Percentiles rank a stretch among this genome's conserved stretches.
These are phyloP conservation scores for Campoletis raptor DNA, from an alignment of 2,888 invertebrate genomes.

Conservation along the genomic window DNA sequence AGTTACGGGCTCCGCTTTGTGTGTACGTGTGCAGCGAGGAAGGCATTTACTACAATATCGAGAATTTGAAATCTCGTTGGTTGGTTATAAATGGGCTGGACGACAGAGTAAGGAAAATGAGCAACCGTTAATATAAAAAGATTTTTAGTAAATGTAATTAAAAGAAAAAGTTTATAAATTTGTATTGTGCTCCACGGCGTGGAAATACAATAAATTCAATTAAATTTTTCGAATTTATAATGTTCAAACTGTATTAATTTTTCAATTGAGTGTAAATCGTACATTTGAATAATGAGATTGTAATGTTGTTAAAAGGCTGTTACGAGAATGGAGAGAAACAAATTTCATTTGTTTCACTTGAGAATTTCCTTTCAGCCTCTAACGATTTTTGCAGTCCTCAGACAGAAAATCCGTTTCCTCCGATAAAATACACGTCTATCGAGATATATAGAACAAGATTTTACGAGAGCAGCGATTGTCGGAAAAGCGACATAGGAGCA, in stretches of 20 bases:
- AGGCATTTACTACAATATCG: constrained; percentile 27
- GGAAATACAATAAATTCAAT: background rate
- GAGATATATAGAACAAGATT: constrained; percentile 9
- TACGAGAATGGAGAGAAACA: background rate
- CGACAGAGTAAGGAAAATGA: constrained; percentile 22
- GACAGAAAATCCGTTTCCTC: constrained; percentile 18
- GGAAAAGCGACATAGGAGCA: constrained; percentile 25
- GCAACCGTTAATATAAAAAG: constrained; percentile 14
- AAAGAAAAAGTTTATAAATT: background rate
- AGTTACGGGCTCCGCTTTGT: background rate
- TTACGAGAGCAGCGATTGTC: constrained; percentile 37
- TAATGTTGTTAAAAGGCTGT: background rate
- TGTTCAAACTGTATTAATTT: background rate
- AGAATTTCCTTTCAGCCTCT: constrained; percentile 19
- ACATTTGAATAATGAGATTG: background rate
- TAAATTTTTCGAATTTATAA: background rate
- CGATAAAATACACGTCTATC: constrained; percentile 19
- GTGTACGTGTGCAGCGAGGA: background rate
- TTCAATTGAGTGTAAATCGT: background rate
- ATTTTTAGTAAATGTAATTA: background rate
- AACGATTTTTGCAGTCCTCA: constrained; percentile 23
- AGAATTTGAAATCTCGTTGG: constrained; percentile 50
- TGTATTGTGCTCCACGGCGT: background rate
- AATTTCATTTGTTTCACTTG: background rate
- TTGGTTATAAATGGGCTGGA: constrained; percentile 30